These are phyloP conservation scores for Alentia gelatinosa DNA, from an alignment of 2,888 invertebrate genomes.

Conservation along the genomic window DNA sequence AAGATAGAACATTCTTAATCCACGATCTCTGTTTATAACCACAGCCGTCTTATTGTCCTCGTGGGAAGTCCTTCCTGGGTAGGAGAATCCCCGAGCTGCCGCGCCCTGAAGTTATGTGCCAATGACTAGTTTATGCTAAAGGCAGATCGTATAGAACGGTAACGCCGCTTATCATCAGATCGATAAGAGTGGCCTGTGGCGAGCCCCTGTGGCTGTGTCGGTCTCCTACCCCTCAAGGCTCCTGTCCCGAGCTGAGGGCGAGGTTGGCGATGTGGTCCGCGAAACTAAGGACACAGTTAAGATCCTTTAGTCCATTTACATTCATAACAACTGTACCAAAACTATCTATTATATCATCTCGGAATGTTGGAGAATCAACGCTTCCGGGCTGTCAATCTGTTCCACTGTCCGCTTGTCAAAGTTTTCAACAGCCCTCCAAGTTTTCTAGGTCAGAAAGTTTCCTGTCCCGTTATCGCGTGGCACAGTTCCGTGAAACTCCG, in stretches of 20 bases:
- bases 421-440: constrained; percentile 25
- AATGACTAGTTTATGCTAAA: neutral
- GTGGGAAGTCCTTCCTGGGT: neutral
- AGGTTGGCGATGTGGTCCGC: neutral
- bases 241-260: neutral
- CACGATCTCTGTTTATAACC: neutral
- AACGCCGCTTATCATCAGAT: neutral
- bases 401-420: neutral
- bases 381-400: neutral
- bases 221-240: neutral
- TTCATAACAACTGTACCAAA: neutral
- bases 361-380: neutral
- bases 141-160: neutral
- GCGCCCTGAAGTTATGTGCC: neutral
- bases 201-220: neutral
- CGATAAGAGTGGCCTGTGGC: neutral
- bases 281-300: neutral
- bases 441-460: constrained; percentile 43
- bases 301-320: neutral
- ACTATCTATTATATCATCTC: no score
- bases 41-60: neutral
- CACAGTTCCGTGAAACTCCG: neutral
- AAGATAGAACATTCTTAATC: neutral
- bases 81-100: neutral
- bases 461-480: neutral